phyloP scores from a whole-genome alignment of 2,797 vertebrate genomes.

The Ctenopoma kingsleyae region DNA sequence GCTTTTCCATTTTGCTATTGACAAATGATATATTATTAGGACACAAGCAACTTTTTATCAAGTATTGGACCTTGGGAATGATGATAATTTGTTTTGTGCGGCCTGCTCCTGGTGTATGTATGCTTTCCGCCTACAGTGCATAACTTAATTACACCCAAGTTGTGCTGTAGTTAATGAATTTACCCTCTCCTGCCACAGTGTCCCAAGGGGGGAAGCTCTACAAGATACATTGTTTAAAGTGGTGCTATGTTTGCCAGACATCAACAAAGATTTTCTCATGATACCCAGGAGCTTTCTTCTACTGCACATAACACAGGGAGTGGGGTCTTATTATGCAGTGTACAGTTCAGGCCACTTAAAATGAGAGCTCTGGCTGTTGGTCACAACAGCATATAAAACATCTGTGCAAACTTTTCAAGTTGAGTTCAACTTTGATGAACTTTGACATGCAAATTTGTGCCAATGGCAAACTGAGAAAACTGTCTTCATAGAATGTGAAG shows the following conservation, averaged over 20 bases:
- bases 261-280: constrained; percentile 65
- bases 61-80: constrained; percentile 66
- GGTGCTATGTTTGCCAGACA: constrained; percentile 61
- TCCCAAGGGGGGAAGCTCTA: constrained; percentile 54
- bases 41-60: constrained; percentile 64
- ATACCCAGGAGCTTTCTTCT: constrained; percentile 56
- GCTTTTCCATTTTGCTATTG: constrained; percentile 65
- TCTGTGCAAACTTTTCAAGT: background rate
- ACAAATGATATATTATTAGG: constrained; percentile 73
- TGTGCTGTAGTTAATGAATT: constrained; percentile 79
- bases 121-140: constrained; percentile 67
- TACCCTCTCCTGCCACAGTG: constrained; percentile 65
- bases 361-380: constrained; percentile 6
- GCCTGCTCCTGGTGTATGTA: constrained; percentile 53
- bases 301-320: constrained; percentile 14
- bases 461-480: constrained; percentile 23
- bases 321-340: constrained; percentile 23
- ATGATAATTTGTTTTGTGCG: constrained; percentile 68
- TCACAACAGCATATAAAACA: constrained; percentile 19
- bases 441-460: constrained; percentile 26
- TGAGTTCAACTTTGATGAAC: constrained; percentile 22
- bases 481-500: constrained; percentile 6
- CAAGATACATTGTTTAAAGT: constrained; percentile 70
- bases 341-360: constrained; percentile 30
- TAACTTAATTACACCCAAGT: constrained; percentile 77